A percentile compares a stretch with the other conserved stretches of the same genome.
Conservation (phyloP, 2,797 vertebrate species). For the Orestias chungarensis region DNA sequence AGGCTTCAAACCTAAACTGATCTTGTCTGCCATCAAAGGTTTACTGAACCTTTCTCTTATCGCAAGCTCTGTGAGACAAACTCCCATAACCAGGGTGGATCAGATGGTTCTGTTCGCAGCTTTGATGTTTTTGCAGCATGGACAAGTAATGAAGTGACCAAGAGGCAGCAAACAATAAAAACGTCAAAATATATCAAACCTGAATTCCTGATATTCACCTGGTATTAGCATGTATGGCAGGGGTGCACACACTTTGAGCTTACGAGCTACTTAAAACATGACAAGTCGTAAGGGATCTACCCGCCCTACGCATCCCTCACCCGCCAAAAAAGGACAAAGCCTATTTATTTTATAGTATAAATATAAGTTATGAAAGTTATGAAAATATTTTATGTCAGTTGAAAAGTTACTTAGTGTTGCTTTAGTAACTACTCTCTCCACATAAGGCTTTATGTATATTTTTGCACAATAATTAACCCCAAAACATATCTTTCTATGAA, state of each 20-base stretch:
- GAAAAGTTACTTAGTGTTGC: too few species aligned
- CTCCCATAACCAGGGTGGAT: slow-evolving; percentile 72
- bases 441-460: too few species aligned
- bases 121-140: slow-evolving; percentile 70
- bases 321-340: too few species aligned
- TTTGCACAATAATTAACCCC: too few species aligned
- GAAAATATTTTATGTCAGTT: too few species aligned
- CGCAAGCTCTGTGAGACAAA: slow-evolving; percentile 47
- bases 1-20: slow-evolving; percentile 31
- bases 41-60: slow-evolving; percentile 34
- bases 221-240: background rate
- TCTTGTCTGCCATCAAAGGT: slow-evolving; percentile 13
- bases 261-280: too few species aligned
- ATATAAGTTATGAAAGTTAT: too few species aligned
- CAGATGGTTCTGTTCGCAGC: slow-evolving; percentile 70
- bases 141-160: slow-evolving; percentile 52
- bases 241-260: slow-evolving; percentile 4
- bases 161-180: slow-evolving; percentile 35
- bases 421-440: too few species aligned
- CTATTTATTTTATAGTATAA: too few species aligned
- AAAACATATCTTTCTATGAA: too few species aligned
- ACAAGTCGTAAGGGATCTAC: too few species aligned
- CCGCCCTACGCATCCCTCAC: too few species aligned
- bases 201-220: slow-evolving; percentile 12
- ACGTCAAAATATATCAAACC: slow-evolving; percentile 23